Evolutionary conservation across 1,140 invertebrate species (phyloP).

Genomic region (Bombus balteatus): DNA sequence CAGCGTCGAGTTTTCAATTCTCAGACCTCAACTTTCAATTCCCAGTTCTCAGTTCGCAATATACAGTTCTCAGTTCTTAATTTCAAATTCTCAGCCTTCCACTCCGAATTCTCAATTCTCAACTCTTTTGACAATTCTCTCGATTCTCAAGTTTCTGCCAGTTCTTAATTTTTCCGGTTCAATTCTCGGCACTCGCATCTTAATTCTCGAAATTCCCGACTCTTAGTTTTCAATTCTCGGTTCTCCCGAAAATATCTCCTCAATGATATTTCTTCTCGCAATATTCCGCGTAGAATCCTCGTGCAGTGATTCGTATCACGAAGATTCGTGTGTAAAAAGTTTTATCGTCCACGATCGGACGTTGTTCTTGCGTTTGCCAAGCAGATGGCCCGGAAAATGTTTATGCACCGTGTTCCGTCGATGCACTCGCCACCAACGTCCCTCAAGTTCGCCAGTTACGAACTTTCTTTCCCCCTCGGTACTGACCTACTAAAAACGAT

Average conservation of each 20-base stretch:
- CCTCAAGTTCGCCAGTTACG: conserved; percentile 29
- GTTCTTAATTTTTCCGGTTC: no score
- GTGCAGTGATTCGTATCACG: no score
- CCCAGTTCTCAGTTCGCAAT: no score
- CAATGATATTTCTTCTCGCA: no score
- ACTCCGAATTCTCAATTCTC: background rate
- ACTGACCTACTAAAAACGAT: conserved; percentile 44
- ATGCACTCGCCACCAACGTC: conserved; percentile 26
- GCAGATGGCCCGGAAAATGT: conserved; percentile 1
- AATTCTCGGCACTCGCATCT: no score
- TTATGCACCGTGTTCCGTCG: background rate
- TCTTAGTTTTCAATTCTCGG: no score
- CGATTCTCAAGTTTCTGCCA: no score
- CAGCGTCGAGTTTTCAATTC: accelerated
- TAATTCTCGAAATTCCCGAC: no score
- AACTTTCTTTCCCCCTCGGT: conserved; percentile 11
- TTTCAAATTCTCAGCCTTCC: no score
- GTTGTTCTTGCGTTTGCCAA: background rate
- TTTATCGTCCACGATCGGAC: background rate
- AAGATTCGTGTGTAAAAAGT: background rate
- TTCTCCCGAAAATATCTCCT: background rate
- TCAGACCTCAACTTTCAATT: background rate
- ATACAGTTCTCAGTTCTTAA: background rate
- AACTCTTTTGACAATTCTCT: background rate
- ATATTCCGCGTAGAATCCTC: background rate